A percentile compares a stretch with the other conserved stretches of the same genome.
phyloP scores from a whole-genome alignment of 2,113 vertebrate genomes.

The Syngnathoides biaculeatus region DNA sequence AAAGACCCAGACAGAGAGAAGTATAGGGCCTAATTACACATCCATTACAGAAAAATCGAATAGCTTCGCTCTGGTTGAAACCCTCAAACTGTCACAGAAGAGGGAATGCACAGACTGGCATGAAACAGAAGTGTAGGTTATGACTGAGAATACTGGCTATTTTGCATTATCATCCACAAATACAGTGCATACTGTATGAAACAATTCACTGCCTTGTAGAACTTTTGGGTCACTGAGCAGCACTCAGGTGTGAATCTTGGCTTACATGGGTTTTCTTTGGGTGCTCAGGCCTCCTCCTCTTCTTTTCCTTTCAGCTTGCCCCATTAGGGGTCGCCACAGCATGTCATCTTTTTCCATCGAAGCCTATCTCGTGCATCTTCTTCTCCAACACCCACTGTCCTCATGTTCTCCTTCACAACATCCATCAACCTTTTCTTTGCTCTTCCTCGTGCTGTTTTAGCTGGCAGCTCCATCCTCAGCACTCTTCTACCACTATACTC shows the following conservation, averaged over 20 bases:
- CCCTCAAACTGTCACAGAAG: constrained; percentile 10
- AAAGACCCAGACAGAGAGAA: constrained; percentile 14
- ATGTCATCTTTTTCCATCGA: too few species aligned
- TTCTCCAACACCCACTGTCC: too few species aligned
- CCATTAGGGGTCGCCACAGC: too few species aligned
- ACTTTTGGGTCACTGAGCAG: too few species aligned
- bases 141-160: neutral
- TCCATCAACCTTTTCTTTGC: too few species aligned
- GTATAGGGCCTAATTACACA: constrained; percentile 14
- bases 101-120: neutral
- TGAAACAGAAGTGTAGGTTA: neutral
- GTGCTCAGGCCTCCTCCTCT: too few species aligned
- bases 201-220: neutral
- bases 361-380: too few species aligned
- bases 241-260: neutral
- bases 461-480: too few species aligned
- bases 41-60: constrained; percentile 22
- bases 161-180: neutral
- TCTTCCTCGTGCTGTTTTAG: too few species aligned
- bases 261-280: neutral
- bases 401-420: too few species aligned
- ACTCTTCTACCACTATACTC: too few species aligned
- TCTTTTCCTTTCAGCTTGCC: too few species aligned
- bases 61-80: constrained; percentile 8
- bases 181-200: neutral